Conservation (phyloP, 2,797 vertebrate genomes). For the Phrynocephalus forsythii region DNA sequence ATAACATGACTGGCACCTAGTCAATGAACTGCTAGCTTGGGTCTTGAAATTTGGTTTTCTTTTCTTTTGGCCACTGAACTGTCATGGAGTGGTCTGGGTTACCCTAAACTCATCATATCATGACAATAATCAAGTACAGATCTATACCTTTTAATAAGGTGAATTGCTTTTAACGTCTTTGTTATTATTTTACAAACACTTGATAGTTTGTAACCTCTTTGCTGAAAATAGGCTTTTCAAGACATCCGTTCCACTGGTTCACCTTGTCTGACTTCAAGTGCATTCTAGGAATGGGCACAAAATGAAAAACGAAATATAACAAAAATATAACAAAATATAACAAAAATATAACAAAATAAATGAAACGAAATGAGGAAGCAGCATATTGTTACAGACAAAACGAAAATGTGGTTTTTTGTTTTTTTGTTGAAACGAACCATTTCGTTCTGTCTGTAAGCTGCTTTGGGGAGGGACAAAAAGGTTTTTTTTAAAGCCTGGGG, state of each 20-base stretch:
- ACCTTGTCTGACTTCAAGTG: neutral
- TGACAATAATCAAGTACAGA: neutral
- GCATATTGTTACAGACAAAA: no score
- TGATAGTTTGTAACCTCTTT: neutral
- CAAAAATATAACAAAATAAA: no score
- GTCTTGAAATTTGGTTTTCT: neutral
- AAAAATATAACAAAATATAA: no score
- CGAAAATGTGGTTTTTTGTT: no score
- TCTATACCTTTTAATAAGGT: neutral
- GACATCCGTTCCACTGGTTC: neutral
- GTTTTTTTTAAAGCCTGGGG: no score
- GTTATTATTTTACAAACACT: neutral
- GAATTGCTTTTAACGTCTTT: slow-evolving; percentile 1
- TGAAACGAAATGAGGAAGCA: no score
- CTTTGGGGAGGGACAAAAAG: no score
- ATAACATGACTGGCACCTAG: neutral
- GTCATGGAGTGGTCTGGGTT: neutral
- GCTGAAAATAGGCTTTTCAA: neutral
- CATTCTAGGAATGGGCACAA: neutral
- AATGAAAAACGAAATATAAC: no score
- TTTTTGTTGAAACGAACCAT: no score
- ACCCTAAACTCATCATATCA: neutral
- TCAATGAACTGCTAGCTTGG: neutral
- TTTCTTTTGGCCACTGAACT: slow-evolving; percentile 1
- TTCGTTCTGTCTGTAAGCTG: no score